phyloP scores from a whole-genome alignment of 2,888 invertebrate genomes.

The Megastigmus dorsalis region DNA sequence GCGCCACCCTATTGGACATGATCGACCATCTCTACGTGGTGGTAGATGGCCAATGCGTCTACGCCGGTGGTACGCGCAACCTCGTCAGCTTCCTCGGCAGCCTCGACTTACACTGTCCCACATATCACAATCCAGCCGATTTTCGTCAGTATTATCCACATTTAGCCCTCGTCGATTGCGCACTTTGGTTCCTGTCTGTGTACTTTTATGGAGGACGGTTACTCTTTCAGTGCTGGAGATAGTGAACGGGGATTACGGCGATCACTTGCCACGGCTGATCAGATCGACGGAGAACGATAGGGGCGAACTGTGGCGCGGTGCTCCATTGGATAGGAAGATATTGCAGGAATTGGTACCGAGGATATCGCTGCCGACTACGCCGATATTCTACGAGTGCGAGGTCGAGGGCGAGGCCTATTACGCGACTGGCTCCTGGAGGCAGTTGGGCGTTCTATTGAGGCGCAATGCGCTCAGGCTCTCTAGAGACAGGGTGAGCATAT shows the following conservation, averaged over 20 bases:
- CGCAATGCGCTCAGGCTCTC: slow-evolving; percentile 80
- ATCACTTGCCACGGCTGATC: slow-evolving; percentile 76
- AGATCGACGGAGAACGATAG: slow-evolving; percentile 80
- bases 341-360: not conserved
- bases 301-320: slow-evolving; percentile 75
- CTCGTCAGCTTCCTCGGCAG: slow-evolving; percentile 86
- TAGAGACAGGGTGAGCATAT: slow-evolving; percentile 78
- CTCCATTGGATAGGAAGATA: not conserved
- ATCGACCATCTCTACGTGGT: slow-evolving; percentile 92
- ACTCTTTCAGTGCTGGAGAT: slow-evolving; percentile 79
- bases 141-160: slow-evolving; percentile 81
- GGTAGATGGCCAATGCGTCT: slow-evolving; percentile 86
- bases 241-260: slow-evolving; percentile 86
- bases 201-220: too few species aligned
- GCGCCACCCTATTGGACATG: slow-evolving; percentile 88
- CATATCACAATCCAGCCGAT: slow-evolving; percentile 94
- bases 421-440: slow-evolving; percentile 78
- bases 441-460: slow-evolving; percentile 79
- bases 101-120: slow-evolving; percentile 85
- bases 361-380: slow-evolving; percentile 54
- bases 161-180: too few species aligned
- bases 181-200: too few species aligned
- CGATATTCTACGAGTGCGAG: slow-evolving; percentile 62
- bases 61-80: slow-evolving; percentile 85
- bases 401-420: slow-evolving; percentile 70